Base-by-base conservation (phyloP, 2,888 invertebrate species). In the Epistrophe grossulariae region DNA sequence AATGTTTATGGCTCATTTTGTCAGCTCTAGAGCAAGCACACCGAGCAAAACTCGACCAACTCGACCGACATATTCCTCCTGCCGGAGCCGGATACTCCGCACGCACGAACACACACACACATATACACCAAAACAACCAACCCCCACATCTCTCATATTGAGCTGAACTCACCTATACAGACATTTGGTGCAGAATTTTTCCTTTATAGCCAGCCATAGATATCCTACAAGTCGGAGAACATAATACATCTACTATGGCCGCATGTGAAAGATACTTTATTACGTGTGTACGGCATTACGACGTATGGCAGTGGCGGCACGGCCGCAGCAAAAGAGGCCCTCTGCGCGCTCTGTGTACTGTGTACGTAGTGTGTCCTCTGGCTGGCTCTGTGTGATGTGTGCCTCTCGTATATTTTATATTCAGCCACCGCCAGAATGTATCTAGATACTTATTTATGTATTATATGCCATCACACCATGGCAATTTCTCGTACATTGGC, bases 371-470 rank as follows among this genome's bases (percentile, higher is more conserved):
- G 43, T 62, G 62, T 62, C 62, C 62, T 62, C 62, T 62, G 19
- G 38, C 59, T 38, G 24, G 31, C 28, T 45, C 68, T 55, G 52
- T 70, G 52, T 70, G 83, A 79, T 76, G 79, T 83, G 87, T 87
- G 87, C 35, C 79, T 79, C 83, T 76, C 83, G 19, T 83, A 87
- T 87, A 87, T 87, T 87, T 87, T 87, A 87, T 87, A 87, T 87
- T 87, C 87, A 87, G 87, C 87, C 87, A 87, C 83, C 73, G 82
- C 62, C 83, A 87, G 87, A 87, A 87, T 87, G 85, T 85, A 85
- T 82, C 85, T 85, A 85, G 85, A 87, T 87, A 87, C 87, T 87
- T 87, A 87, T 87, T 87, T 87, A 87, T 87, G 87, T 87, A 83
- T 83, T 87, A 87, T 87, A 77, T 87, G 87, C 87, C 87, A 87